A percentile compares a stretch with the other conserved stretches of the same genome.
Conservation (phyloP, 2,797 vertebrate species). For the Babyrousa celebensis region DNA sequence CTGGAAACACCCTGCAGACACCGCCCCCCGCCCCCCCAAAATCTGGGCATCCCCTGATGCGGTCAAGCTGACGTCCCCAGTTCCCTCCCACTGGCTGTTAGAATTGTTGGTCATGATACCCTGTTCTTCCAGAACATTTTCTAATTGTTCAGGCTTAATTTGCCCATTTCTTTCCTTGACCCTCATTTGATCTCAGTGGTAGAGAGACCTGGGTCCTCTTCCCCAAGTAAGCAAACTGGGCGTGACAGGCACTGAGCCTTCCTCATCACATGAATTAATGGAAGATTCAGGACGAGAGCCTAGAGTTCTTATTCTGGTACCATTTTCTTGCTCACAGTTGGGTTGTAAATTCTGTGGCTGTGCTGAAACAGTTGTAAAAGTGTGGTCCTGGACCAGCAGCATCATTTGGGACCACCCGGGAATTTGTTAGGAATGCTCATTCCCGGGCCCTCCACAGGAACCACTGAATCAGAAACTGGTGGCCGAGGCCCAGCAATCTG, state of each 20-base stretch:
- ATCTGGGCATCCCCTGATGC: neutral
- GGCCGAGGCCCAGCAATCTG: neutral
- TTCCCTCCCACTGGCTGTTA: neutral
- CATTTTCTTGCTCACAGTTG: neutral
- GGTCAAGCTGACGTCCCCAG: neutral
- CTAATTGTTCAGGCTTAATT: neutral
- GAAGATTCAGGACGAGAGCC: neutral
- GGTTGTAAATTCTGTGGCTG: neutral
- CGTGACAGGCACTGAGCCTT: too few species aligned
- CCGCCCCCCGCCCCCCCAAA: neutral
- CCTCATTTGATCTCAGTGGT: neutral
- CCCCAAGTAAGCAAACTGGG: neutral
- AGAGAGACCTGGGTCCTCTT: neutral
- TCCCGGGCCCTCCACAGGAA: neutral
- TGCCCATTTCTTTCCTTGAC: neutral
- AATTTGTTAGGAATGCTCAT: neutral
- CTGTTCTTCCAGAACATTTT: neutral
- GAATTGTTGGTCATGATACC: neutral
- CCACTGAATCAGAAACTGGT: neutral
- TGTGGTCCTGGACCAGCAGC: neutral
- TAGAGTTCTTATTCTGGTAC: neutral
- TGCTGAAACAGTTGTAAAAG: neutral
- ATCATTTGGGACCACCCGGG: neutral
- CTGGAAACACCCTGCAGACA: neutral
- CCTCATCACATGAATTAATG: neutral